These are phyloP conservation scores for Atlantisia rogersi DNA, from an alignment of 2,113 vertebrate genomes.

Conservation along the genomic window DNA sequence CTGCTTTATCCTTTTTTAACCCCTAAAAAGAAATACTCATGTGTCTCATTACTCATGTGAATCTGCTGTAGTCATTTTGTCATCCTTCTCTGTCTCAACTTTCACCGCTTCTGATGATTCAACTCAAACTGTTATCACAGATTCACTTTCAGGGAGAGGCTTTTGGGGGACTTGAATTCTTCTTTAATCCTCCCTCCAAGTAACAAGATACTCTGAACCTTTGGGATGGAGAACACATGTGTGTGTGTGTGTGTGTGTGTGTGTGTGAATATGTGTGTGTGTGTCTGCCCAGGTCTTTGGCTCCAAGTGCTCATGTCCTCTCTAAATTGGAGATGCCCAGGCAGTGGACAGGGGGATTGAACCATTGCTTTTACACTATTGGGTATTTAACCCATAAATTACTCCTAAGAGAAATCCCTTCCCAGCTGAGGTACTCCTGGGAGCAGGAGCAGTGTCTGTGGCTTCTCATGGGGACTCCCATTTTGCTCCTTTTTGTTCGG, in stretches of 20 bases:
- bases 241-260: background rate
- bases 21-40: background rate
- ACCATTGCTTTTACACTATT: background rate
- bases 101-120: slow-evolving; percentile 24
- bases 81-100: background rate
- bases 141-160: background rate
- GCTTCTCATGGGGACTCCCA: background rate
- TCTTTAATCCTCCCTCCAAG: background rate
- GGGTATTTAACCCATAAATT: background rate
- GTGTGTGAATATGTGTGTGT: background rate
- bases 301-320: background rate
- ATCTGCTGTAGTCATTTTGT: background rate
- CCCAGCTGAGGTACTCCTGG: background rate
- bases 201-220: background rate
- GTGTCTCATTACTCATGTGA: slow-evolving; percentile 11
- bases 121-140: background rate
- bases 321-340: background rate
- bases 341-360: background rate
- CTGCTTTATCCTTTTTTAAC: background rate
- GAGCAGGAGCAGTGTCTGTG: background rate
- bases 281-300: background rate
- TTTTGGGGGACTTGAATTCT: background rate
- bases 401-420: background rate
- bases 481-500: background rate
- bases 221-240: background rate